Evolutionary conservation across 2,888 invertebrate species (phyloP).

Genomic region (Tanaodytes sp.): DNA sequence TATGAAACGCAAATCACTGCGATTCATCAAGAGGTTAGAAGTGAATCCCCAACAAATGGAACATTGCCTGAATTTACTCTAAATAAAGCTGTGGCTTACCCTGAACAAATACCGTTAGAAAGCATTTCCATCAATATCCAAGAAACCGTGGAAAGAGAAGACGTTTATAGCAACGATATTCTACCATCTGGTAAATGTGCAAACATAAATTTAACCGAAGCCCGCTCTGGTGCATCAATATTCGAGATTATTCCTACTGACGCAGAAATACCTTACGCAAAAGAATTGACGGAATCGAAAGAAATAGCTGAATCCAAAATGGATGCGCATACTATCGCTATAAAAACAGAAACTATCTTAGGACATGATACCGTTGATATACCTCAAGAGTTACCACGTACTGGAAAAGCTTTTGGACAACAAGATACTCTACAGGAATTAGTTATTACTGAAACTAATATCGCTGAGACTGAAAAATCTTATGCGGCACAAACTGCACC

Average conservation of each 20-base stretch:
- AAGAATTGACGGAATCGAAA: constrained; percentile 56
- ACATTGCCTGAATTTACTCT: constrained; percentile 70
- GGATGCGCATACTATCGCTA: constrained; percentile 73
- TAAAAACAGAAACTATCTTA: constrained; percentile 73
- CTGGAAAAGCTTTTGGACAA: constrained; percentile 70
- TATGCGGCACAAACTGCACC: constrained; percentile 72
- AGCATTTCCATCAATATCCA: constrained; percentile 71
- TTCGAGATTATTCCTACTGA: constrained; percentile 69
- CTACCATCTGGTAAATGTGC: constrained; percentile 72
- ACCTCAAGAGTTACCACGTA: constrained; percentile 59
- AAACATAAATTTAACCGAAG: constrained; percentile 69
- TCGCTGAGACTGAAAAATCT: constrained; percentile 73
- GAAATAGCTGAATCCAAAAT: constrained; percentile 69
- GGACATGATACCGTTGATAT: constrained; percentile 64
- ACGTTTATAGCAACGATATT: constrained; percentile 67
- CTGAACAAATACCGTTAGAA: constrained; percentile 64
- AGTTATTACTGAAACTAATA: constrained; percentile 70
- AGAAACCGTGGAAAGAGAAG: constrained; percentile 73
- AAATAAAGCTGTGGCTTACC: constrained; percentile 69
- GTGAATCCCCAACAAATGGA: constrained; percentile 72
- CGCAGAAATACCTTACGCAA: constrained; percentile 63
- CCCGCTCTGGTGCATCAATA: constrained; percentile 64
- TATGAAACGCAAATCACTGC: constrained; percentile 74
- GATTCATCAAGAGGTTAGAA: constrained; percentile 73
- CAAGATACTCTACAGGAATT: constrained; percentile 75